These are phyloP conservation scores for Diplolepis rosae DNA, from an alignment of 2,888 invertebrate species.

Conservation along the genomic window DNA sequence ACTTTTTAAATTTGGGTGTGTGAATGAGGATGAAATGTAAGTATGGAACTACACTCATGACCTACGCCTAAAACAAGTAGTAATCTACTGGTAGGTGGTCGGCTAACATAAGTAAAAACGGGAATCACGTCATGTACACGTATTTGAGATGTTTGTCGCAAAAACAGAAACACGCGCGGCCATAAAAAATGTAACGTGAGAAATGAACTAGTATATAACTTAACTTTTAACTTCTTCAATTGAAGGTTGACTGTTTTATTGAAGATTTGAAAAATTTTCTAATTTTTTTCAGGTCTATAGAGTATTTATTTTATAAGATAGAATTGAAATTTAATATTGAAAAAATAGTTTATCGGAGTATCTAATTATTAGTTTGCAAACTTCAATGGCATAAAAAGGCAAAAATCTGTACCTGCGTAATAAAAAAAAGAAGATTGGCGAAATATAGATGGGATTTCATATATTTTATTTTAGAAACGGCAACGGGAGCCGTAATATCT, in stretches of 20 bases:
- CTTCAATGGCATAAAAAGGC: background rate
- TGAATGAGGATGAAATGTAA: background rate
- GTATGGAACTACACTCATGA: background rate
- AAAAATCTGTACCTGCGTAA: background rate
- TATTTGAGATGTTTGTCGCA: background rate
- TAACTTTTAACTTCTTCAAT: background rate
- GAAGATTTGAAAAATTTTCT: too few relatives aligned
- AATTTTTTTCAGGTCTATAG: too few relatives aligned
- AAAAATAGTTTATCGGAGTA: too few relatives aligned
- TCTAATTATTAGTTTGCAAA: too few relatives aligned
- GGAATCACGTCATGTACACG: background rate
- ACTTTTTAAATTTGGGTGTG: slow-evolving; percentile 8
- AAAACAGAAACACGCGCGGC: background rate
- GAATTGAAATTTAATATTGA: background rate
- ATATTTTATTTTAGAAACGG: background rate
- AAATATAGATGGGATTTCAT: background rate
- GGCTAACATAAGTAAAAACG: background rate
- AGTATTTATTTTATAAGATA: too few relatives aligned
- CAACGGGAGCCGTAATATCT: background rate
- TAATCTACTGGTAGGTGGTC: background rate
- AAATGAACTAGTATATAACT: background rate
- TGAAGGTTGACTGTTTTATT: too few relatives aligned
- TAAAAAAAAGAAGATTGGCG: background rate
- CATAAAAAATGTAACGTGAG: slow-evolving; percentile 15
- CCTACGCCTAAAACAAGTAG: background rate